Conservation (phyloP, 2,797 vertebrate species). For the Alosa sapidissima region DNA sequence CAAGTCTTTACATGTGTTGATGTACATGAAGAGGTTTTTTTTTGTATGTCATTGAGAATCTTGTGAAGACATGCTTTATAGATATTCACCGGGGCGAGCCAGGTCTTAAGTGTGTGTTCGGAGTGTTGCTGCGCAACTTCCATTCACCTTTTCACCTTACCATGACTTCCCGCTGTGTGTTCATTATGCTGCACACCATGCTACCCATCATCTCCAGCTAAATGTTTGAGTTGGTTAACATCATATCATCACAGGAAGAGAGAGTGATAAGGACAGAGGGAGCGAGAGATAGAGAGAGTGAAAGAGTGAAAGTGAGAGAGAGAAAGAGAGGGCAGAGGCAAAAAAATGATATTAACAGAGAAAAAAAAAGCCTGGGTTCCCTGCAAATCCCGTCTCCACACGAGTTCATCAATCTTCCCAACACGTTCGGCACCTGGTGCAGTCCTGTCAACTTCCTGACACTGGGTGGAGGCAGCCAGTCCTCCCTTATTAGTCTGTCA, state of each 20-base stretch:
- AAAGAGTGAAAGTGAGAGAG: constrained; percentile 18
- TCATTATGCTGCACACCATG: constrained; percentile 6
- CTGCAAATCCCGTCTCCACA: constrained; percentile 49
- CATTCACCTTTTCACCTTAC: neutral
- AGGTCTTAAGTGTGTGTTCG: neutral
- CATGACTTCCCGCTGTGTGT: constrained; percentile 7
- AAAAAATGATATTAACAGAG: constrained; percentile 51
- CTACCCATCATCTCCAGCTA: constrained; percentile 15
- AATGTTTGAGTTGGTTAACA: constrained; percentile 24
- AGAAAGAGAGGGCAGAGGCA: neutral
- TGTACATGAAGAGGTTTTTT: neutral
- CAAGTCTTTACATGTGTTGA: neutral
- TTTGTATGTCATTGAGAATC: neutral
- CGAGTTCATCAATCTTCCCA: constrained; percentile 60
- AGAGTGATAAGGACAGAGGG: neutral
- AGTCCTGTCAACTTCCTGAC: constrained; percentile 58
- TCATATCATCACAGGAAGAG: constrained; percentile 34
- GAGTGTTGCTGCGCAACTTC: neutral
- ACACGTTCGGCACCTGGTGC: constrained; percentile 58
- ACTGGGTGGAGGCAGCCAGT: constrained; percentile 55
- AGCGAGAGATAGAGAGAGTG: neutral
- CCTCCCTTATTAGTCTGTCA: constrained; percentile 59
- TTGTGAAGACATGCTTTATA: neutral
- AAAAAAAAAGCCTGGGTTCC: constrained; percentile 30
- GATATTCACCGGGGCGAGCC: neutral